Evolutionary conservation across 2,113 vertebrate species (phyloP).

Genomic region (Brienomyrus brachyistius): DNA sequence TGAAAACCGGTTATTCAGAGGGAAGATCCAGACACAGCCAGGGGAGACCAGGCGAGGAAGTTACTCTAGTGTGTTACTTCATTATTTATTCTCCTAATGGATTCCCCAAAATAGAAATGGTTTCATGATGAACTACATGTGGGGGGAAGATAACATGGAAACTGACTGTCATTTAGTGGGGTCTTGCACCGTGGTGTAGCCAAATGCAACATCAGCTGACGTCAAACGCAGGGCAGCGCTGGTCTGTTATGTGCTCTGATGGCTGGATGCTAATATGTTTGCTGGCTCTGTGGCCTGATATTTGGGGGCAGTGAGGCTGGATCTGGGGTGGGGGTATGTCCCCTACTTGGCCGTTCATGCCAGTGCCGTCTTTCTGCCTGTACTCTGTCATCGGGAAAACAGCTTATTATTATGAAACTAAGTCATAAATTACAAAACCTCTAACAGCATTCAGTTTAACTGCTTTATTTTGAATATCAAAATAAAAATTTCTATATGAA

Average conservation of each 20-base stretch:
- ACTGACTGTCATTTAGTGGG: neutral
- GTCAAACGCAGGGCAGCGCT: neutral
- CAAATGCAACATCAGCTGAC: neutral
- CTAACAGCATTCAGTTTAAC: neutral
- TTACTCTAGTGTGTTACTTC: neutral
- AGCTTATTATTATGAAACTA: neutral
- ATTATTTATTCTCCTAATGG: constrained; percentile 7
- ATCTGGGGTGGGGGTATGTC: neutral
- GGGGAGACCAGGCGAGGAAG: neutral
- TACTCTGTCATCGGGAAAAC: neutral
- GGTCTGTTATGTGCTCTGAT: neutral
- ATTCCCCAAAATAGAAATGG: neutral
- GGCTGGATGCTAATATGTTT: neutral
- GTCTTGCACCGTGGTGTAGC: neutral
- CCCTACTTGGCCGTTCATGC: neutral
- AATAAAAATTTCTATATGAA: neutral
- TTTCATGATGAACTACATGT: too few relatives aligned
- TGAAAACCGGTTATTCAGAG: neutral
- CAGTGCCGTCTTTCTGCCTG: neutral
- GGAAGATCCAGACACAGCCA: constrained; percentile 12
- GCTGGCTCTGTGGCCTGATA: neutral
- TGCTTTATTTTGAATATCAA: neutral
- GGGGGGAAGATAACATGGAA: neutral
- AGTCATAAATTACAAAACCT: neutral
- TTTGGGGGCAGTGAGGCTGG: neutral